Conservation (phyloP, 1,140 invertebrate species). For the Sitobion miscanthi region DNA sequence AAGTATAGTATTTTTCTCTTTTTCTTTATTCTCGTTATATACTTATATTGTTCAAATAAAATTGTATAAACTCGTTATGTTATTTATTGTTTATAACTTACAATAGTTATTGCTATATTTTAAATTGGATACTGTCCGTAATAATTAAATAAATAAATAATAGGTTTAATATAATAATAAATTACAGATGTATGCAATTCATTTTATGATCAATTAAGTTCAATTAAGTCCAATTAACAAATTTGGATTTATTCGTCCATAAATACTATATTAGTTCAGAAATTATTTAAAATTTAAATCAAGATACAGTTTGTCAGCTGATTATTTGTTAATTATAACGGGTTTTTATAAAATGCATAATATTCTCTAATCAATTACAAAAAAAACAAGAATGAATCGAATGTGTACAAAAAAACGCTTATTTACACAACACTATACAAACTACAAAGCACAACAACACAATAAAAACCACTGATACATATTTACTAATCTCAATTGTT, state of each 20-base stretch:
- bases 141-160: neutral
- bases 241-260: neutral
- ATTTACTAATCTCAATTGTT: neutral
- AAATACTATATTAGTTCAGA: neutral
- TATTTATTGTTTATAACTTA: neutral
- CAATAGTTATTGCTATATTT: neutral
- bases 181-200: neutral
- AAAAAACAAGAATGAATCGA: neutral
- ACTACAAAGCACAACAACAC: neutral
- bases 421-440: neutral
- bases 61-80: neutral
- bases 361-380: neutral
- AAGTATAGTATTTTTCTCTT: neutral
- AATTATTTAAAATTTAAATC: neutral
- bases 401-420: neutral
- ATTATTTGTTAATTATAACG: neutral
- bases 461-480: constrained; percentile 2
- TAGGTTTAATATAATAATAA: neutral
- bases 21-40: neutral
- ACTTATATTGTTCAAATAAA: neutral
- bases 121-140: neutral
- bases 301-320: neutral
- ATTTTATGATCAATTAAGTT: neutral
- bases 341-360: neutral
- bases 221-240: neutral